These are phyloP conservation scores for Cephalopachus bancanus DNA, from an alignment of 2,797 vertebrate genomes.

Conservation along the genomic window DNA sequence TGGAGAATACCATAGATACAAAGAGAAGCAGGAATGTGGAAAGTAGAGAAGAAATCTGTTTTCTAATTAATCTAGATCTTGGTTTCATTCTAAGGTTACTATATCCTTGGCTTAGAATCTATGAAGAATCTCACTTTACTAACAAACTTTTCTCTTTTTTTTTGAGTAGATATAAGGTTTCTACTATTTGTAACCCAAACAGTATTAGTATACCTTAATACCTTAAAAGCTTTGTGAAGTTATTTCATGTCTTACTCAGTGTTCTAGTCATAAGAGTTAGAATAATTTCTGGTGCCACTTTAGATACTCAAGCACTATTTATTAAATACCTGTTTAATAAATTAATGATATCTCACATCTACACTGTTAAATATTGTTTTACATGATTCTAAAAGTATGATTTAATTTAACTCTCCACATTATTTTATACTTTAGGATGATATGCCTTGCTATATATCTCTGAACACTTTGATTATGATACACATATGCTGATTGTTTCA, in stretches of 20 bases:
- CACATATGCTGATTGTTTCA: background rate
- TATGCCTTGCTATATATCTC: background rate
- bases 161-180: background rate
- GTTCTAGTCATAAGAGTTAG: background rate
- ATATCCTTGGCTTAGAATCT: background rate
- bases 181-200: background rate
- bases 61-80: background rate
- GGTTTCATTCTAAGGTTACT: background rate
- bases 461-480: background rate
- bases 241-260: conserved; percentile 18
- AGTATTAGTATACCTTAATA: background rate
- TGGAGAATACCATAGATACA: background rate
- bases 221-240: background rate
- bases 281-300: background rate
- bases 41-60: background rate
- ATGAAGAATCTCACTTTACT: background rate
- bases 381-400: background rate
- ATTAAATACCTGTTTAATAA: background rate
- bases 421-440: background rate
- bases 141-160: background rate
- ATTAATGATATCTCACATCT: background rate
- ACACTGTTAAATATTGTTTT: background rate
- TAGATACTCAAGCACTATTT: background rate
- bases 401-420: conserved; percentile 26
- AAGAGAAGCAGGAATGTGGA: background rate